A percentile compares a stretch with the other conserved stretches of the same genome.
These are phyloP conservation scores for Drosophila rubida DNA, from an alignment of 2,888 invertebrate species.

Conservation along the genomic window DNA sequence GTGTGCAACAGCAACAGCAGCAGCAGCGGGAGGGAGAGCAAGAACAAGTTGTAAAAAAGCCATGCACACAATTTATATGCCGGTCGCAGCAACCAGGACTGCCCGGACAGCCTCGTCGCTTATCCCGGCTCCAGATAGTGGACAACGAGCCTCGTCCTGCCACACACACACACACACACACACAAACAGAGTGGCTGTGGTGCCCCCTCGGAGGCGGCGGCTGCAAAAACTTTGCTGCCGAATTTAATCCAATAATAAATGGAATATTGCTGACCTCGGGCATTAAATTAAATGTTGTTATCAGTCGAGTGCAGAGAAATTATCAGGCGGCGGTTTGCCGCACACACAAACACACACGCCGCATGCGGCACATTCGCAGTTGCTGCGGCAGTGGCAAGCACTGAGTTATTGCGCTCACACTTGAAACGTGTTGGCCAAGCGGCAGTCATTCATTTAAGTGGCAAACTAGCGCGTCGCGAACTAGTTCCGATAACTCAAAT, in stretches of 20 bases:
- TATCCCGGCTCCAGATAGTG: constrained; percentile 72
- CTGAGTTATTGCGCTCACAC: constrained; percentile 68
- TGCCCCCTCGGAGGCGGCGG: too few relatives aligned
- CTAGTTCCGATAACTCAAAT: neutral
- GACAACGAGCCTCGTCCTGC: constrained; percentile 26
- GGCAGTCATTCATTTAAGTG: constrained; percentile 2
- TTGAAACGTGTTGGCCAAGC: constrained; percentile 55
- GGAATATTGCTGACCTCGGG: constrained; percentile 86
- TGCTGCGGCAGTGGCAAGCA: constrained; percentile 17
- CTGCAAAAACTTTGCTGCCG: constrained; percentile 82
- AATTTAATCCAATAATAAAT: constrained; percentile 85
- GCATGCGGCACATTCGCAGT: constrained; percentile 10
- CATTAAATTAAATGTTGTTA: constrained; percentile 86
- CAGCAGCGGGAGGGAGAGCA: neutral
- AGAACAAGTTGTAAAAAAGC: constrained; percentile 46
- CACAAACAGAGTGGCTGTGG: too few relatives aligned
- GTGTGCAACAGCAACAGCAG: constrained; percentile 40
- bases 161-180: neutral
- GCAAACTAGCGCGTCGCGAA: neutral
- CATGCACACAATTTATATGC: constrained; percentile 71
- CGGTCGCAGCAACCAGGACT: constrained; percentile 39
- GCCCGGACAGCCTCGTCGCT: constrained; percentile 49
- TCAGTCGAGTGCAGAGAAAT: constrained; percentile 85
- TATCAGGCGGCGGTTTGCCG: constrained; percentile 77
- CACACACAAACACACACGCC: constrained; percentile 44